These are phyloP conservation scores for Macrobrachium nipponense DNA, from an alignment of 1,140 invertebrate genomes.

Conservation along the genomic window DNA sequence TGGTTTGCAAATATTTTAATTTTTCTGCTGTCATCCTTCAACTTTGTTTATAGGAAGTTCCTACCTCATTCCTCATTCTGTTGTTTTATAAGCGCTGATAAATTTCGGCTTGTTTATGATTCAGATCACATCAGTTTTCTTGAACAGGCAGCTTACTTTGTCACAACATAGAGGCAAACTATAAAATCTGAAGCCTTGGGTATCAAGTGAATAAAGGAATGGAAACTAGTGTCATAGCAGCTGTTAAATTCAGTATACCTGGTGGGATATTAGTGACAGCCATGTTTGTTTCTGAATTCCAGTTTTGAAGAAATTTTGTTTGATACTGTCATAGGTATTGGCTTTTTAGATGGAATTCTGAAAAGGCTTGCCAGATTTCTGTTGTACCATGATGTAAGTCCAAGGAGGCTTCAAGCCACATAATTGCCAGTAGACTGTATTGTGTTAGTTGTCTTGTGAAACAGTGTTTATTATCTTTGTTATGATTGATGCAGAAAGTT, in stretches of 20 bases:
- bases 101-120: conserved; percentile 27
- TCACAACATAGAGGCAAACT: conserved; percentile 51
- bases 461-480: too few relatives aligned
- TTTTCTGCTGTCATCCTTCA: too few relatives aligned
- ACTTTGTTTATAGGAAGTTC: not conserved
- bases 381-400: too few relatives aligned
- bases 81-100: conserved; percentile 26
- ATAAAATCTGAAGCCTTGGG: conserved; percentile 46
- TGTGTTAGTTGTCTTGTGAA: too few relatives aligned
- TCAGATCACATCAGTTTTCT: too few relatives aligned
- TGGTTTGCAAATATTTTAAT: too few relatives aligned
- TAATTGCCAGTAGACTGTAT: too few relatives aligned
- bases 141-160: conserved; percentile 42
- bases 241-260: conserved; percentile 38
- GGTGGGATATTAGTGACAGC: conserved; percentile 43
- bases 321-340: not conserved
- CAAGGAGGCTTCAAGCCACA: too few relatives aligned
- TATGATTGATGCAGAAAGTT: too few relatives aligned
- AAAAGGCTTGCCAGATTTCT: too few relatives aligned
- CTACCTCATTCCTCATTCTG: conserved; percentile 18
- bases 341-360: too few relatives aligned
- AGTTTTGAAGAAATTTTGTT: conserved; percentile 26
- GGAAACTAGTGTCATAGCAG: conserved; percentile 36
- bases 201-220: conserved; percentile 17
- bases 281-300: not conserved